Base-by-base conservation (phyloP, 23 tunicate genomes). In the Phallusia fumigata region DNA sequence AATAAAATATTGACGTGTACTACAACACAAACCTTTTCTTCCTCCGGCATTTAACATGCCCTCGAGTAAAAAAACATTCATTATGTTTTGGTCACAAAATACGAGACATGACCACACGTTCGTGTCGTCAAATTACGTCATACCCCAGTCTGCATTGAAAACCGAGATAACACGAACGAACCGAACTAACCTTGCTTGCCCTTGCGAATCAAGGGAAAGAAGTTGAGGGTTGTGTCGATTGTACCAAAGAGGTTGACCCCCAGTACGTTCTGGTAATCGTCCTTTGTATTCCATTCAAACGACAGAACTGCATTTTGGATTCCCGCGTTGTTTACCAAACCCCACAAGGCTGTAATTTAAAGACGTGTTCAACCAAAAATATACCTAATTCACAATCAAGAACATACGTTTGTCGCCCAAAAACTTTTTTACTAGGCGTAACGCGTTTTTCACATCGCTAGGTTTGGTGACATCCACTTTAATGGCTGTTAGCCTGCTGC, bases 171-270 rank as follows among this genome's bases (percentile, higher is more conserved):
- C 28, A 58, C 69, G 47, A 40, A 40, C 47, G 47, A 40, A 40
- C 47, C 47, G 10, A 40, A 6, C 28, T 13, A 58, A 82, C 86
- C 86, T 83, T 83, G 80, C 34, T 52, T 74, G 49, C 80, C 86
- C 32, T 52, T 58, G 32, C 76, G 76, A 36, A 83, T 75, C 30
- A 83, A 53, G 16, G 86, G 86, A 35, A 83, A 65, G 52, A 83
- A 75, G 13, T 40, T 65, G 36, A 83, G 40, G 21, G 86, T 83
- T 31, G 76, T 79, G 72, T 83, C 86, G 0, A 40, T 74, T 18
- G 76, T 79, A 18, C 86, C 86, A 22, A 83, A 79, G 24, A 83
- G 26, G 52, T 83, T 83, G 64, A 83, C 86, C n/a, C 76, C 86
- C 0, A 83, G 22, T 19, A 53, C 76, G 52, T 51, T 40, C 0